Evolutionary conservation across 1,140 invertebrate species (phyloP), one percentile per base, ranked within the genome.

Genomic region (Chymomyza costata): DNA sequence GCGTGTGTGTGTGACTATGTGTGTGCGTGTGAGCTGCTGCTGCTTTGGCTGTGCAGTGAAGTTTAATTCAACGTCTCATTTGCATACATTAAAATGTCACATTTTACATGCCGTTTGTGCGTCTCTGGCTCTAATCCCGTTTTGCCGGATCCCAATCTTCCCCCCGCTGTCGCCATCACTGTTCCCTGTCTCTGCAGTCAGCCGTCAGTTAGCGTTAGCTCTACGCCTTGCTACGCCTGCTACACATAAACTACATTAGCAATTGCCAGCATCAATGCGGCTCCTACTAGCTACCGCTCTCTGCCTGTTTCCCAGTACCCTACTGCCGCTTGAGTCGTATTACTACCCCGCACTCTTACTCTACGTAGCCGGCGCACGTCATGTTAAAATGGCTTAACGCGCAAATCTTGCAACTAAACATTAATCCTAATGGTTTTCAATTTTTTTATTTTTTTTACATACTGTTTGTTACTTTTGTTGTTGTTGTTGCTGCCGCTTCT

Each of bases 61-160:
- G 67, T 59, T 80, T 80, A 80, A 80, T 80, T 80, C 73, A 73
- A 80, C 73, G 73, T 80, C 73, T 80, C 73, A 80, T 80, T 80
- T 80, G 73, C 73, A 80, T 80, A 80, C 73, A 80, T 80, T 80
- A 80, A 80, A 80, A 80, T 80, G 73, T 80, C 73, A 80, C 73
- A 80, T 80, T 80, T 80, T 80, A 80, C 73, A 80, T 80, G 73
- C 76, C 73, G 73, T 73, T 80, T 80, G 73, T 73, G 55, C 67
- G 64, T 73, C 73, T 5, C 31, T 80, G 64, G 68, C 60, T 17
- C 55, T 73, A 65, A 68, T 28, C 25, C 25, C 10, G 25, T 10
- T 28, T 28, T 28, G 5, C 10, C 5, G 5, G 5, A 28, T 28
- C 10, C 66, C 73, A 56, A 71, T 63, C 63, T 55, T 28, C 5